Base-by-base conservation (phyloP, 2,888 invertebrate genomes). In the Anticlea derivata region DNA sequence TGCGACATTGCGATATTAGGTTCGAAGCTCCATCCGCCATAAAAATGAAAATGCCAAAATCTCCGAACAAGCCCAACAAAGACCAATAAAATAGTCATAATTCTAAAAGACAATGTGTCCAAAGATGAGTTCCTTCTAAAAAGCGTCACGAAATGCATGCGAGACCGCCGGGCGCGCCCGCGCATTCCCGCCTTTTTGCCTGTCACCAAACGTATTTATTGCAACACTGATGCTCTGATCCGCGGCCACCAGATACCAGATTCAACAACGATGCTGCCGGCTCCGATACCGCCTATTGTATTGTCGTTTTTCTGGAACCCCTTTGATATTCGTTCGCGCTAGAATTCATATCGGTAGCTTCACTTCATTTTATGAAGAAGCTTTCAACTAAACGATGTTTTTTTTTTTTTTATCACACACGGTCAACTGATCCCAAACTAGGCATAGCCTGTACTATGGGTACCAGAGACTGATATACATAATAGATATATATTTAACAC, bases 141-240 rank as follows among this genome's bases (percentile, higher is more conserved):
- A 84, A 85, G 76, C 72, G 74, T 72, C 68, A 70, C 69, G 68
- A 68, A 31, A 46, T 52, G 34, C 35, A 35, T 68, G 69, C 63
- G 73, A 77, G 84, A 80, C 85, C 84, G 85, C 84, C 83, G 78
- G 79, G 74, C 80, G 79, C 78, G 83, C 71, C 66, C 60, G 60
- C 66, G 70, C 79, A 85, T 86, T 85, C 84, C 80, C 78, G 71
- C 75, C 80, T 86, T 88, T 87, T 87, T 87, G 76, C 64, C 70
- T 70, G 75, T 74, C 78, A 77, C 73, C 69, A 70, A 75, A 81
- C 78, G 80, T 87, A 86, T 88, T 86, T 86, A 86, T 83, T 82
- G 84, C 81, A 77, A 80, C 79, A 78, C 80, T 80, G 78, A 77
- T 76, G 75, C 67, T 23, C 55, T 63, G 69, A 72, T 72, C 66